These are phyloP conservation scores for Cynodonichthys magdalenae DNA, from an alignment of 2,797 vertebrate species.

Conservation along the genomic window DNA sequence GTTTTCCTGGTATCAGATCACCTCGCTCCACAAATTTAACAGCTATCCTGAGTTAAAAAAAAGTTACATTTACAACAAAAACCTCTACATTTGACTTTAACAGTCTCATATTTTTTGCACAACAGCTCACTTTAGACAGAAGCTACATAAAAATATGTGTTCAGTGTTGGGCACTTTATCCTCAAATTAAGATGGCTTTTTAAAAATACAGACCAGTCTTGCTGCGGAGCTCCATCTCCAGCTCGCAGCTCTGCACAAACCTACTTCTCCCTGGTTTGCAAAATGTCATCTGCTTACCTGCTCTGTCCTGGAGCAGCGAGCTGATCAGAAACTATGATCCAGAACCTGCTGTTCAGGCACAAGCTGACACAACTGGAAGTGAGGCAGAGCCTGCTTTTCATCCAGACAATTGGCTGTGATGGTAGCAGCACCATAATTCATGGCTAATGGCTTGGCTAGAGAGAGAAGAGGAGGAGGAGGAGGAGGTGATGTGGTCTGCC, in stretches of 20 bases:
- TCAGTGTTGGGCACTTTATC: background rate
- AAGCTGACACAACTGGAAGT: constrained; percentile 59
- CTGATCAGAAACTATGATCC: constrained; percentile 52
- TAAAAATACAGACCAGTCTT: constrained; percentile 5
- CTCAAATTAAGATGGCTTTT: background rate
- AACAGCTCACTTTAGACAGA: background rate
- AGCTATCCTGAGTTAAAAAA: constrained; percentile 28
- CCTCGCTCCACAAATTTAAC: constrained; percentile 27
- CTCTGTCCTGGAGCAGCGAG: constrained; percentile 48
- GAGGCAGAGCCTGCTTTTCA: constrained; percentile 72
- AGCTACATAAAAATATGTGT: constrained; percentile 7
- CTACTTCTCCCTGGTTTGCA: constrained; percentile 24
- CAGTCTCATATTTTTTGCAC: background rate
- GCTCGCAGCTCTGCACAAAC: constrained; percentile 23
- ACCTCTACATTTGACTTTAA: constrained; percentile 8
- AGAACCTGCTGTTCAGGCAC: constrained; percentile 55
- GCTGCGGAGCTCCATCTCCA: constrained; percentile 19
- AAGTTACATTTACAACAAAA: constrained; percentile 26
- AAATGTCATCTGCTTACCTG: constrained; percentile 62
- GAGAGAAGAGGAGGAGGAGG: constrained; percentile 20
- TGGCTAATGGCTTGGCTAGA: constrained; percentile 68
- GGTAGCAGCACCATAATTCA: constrained; percentile 75
- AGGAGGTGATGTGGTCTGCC: constrained; percentile 34
- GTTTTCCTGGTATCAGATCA: constrained; percentile 51
- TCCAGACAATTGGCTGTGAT: constrained; percentile 80